A percentile compares a stretch with the other conserved stretches of the same genome.
These are phyloP conservation scores for Acridotheres tristis DNA, from an alignment of 2,797 vertebrate species.

Conservation along the genomic window DNA sequence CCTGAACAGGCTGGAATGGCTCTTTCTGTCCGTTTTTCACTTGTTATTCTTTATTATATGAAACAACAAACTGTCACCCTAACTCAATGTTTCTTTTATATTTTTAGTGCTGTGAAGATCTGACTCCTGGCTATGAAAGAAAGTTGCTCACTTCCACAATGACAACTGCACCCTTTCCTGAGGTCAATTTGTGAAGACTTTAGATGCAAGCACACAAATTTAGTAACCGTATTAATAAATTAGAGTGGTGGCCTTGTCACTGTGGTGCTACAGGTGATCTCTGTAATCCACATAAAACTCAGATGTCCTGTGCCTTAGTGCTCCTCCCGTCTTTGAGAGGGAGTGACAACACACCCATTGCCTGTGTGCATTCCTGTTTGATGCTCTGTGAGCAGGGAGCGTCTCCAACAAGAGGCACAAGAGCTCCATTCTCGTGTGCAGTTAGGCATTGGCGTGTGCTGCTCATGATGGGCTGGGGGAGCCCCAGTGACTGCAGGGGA, in stretches of 20 bases:
- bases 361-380: fast-evolving
- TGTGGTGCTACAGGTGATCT: not conserved
- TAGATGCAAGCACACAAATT: not conserved
- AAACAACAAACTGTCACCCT: conserved; percentile 21
- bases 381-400: not conserved
- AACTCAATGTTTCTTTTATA: not conserved
- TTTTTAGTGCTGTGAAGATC: conserved; percentile 20
- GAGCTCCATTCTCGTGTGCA: not conserved
- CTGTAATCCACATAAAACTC: not conserved
- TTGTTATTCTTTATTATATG: not conserved
- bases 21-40: not conserved
- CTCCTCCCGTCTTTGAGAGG: not conserved
- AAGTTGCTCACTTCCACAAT: not conserved
- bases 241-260: not conserved
- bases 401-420: not conserved
- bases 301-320: not conserved
- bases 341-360: fast-evolving
- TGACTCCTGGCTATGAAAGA: not conserved
- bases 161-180: not conserved
- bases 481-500: not conserved
- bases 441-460: not conserved
- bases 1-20: not conserved
- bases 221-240: not conserved
- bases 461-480: not conserved
- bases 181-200: not conserved